Conservation (phyloP, 2,113 vertebrate species). For the Ramphastos sulfuratus region DNA sequence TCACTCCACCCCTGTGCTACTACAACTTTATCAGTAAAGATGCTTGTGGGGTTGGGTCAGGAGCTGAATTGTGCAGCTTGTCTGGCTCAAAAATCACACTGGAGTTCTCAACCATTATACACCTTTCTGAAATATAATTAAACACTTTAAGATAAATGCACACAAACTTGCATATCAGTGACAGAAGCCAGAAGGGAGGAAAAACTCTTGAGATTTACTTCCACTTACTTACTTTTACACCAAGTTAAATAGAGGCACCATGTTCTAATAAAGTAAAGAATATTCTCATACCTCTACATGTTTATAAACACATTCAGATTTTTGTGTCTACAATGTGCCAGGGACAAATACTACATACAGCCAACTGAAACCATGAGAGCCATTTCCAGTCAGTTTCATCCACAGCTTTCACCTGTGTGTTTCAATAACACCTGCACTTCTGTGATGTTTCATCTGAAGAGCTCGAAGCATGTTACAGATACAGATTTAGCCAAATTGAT, state of each 20-base stretch:
- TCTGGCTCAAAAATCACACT: not conserved
- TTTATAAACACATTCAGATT: not conserved
- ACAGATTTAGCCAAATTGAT: not conserved
- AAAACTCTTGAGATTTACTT: not conserved
- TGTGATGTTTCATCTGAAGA: not conserved
- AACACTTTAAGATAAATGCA: not conserved
- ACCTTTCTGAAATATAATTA: not conserved
- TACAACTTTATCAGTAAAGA: not conserved
- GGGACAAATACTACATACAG: not conserved
- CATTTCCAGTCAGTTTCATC: not conserved
- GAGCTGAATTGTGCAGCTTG: not conserved
- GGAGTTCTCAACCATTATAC: not conserved
- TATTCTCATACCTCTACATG: not conserved
- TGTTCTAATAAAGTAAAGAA: not conserved
- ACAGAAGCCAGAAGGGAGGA: not conserved
- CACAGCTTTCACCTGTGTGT: not conserved
- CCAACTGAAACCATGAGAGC: rapidly evolving
- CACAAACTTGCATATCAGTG: not conserved
- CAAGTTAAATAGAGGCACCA: not conserved
- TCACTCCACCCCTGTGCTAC: not conserved
- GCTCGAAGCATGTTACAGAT: not conserved
- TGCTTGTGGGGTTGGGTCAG: not conserved
- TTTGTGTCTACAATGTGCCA: not conserved
- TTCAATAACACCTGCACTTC: not conserved
- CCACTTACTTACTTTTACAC: not conserved